These are phyloP conservation scores for Caenorhabditis parvicauda DNA, from an alignment of 2,888 invertebrate species.

Conservation along the genomic window DNA sequence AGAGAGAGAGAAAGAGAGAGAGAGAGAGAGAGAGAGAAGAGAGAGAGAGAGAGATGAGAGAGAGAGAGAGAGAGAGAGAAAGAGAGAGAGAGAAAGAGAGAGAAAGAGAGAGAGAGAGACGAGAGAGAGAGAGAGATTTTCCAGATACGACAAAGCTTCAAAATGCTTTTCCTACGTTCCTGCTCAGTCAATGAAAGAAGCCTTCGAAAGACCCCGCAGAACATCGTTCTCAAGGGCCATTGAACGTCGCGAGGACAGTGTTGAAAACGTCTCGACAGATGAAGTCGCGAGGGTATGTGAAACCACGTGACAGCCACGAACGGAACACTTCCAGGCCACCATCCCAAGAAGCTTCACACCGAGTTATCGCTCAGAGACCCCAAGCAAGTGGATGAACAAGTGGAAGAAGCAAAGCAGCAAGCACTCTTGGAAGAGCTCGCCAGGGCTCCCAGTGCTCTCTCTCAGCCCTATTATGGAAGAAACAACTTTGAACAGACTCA, in stretches of 20 bases:
- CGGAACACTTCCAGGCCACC: neutral
- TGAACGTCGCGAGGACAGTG: constrained; percentile 32
- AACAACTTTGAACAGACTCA: constrained; percentile 18
- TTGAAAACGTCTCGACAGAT: constrained; percentile 28
- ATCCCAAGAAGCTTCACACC: constrained; percentile 21
- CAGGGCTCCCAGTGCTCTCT: constrained; percentile 29
- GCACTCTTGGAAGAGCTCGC: constrained; percentile 38
- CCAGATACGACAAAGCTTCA: constrained; percentile 60
- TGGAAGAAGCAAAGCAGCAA: constrained; percentile 48
- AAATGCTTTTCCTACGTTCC: constrained; percentile 63
- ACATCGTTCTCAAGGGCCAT: constrained; percentile 33
- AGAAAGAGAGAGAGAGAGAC: neutral
- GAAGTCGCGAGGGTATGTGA: constrained; percentile 20
- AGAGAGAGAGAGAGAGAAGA: neutral
- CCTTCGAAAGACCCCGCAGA: constrained; percentile 46
- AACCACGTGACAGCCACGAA: neutral
- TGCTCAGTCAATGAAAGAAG: constrained; percentile 59
- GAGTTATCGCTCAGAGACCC: too few species aligned
- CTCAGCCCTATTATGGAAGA: constrained; percentile 21
- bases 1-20: neutral
- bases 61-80: neutral
- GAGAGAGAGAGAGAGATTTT: neutral
- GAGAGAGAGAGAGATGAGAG: neutral
- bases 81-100: neutral
- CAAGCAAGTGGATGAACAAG: constrained; percentile 56